Percentiles rank a stretch among this genome's conserved stretches.
Evolutionary conservation across 2,797 vertebrate species (phyloP).

Genomic region (Enteromius unitaeniatus): DNA sequence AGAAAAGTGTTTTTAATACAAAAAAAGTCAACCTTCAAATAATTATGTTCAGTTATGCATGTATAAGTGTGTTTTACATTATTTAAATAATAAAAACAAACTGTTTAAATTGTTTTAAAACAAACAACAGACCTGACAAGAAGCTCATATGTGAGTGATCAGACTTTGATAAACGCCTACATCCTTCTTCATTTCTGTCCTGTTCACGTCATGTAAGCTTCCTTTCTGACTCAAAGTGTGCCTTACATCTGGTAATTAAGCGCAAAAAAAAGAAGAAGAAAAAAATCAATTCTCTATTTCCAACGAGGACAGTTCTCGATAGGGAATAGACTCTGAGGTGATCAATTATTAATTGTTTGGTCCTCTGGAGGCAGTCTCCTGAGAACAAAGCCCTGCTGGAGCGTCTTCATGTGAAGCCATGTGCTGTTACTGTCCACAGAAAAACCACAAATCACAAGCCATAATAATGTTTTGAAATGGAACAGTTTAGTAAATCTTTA

Average conservation of each 20-base stretch:
- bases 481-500: neutral
- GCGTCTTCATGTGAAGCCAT: neutral
- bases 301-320: constrained; percentile 60
- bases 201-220: neutral
- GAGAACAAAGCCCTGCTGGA: constrained; percentile 18
- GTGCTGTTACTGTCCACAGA: neutral
- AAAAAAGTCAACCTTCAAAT: too few relatives aligned
- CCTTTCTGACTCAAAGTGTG: neutral
- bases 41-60: too few relatives aligned
- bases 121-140: neutral
- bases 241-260: neutral
- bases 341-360: constrained; percentile 75
- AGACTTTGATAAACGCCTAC: neutral
- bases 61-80: too few relatives aligned
- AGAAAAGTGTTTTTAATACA: too few relatives aligned
- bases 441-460: neutral
- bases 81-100: too few relatives aligned
- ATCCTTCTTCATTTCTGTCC: neutral
- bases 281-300: constrained; percentile 58
- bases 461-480: neutral
- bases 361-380: constrained; percentile 61
- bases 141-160: neutral
- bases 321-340: constrained; percentile 52
- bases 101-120: too few relatives aligned
- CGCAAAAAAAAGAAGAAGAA: neutral